These are phyloP conservation scores for Papilio glaucus DNA, from an alignment of 1,140 invertebrate species.

Conservation along the genomic window DNA sequence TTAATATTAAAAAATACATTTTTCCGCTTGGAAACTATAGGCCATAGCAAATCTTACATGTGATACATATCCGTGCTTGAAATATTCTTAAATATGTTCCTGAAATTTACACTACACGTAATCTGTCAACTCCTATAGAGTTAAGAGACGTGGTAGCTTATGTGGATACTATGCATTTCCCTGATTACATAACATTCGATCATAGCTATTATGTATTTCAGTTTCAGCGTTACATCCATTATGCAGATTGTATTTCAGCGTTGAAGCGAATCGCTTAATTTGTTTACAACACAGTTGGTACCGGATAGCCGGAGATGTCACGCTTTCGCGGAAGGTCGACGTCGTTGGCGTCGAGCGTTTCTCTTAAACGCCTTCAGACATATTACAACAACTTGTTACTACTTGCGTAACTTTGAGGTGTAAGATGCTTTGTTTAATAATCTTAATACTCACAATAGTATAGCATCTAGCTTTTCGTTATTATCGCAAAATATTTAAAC, in stretches of 20 bases:
- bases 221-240: conserved; percentile 19
- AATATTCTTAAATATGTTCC: too few relatives aligned
- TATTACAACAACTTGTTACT: conserved; percentile 28
- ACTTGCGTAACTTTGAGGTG: not conserved
- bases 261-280: conserved; percentile 42
- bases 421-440: not conserved
- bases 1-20: too few relatives aligned
- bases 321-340: conserved; percentile 69
- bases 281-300: conserved; percentile 48
- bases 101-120: too few relatives aligned
- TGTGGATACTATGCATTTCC: not conserved
- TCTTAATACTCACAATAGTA: not conserved
- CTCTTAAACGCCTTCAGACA: conserved; percentile 32
- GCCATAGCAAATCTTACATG: too few relatives aligned
- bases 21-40: too few relatives aligned
- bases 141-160: too few relatives aligned
- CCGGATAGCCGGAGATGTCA: conserved; percentile 44
- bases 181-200: not conserved
- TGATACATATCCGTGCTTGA: too few relatives aligned
- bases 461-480: too few relatives aligned
- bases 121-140: too few relatives aligned
- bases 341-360: conserved; percentile 40
- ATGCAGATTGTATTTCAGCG: conserved; percentile 30
- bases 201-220: not conserved
- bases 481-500: too few relatives aligned